These are phyloP conservation scores for Conomelus anceps DNA, from an alignment of 2,888 invertebrate species.

Conservation along the genomic window DNA sequence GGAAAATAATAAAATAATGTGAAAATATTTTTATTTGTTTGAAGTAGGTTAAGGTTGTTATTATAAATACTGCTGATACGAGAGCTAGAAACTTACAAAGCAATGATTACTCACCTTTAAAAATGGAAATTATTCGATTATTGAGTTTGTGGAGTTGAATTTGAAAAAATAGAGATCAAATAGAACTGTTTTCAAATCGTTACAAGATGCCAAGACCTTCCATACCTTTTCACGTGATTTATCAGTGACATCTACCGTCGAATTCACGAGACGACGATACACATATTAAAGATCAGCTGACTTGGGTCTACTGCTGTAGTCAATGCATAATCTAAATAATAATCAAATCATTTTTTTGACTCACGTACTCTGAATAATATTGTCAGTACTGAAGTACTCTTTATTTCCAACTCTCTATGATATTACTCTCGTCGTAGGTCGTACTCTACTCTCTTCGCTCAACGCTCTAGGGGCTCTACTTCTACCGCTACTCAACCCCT, in stretches of 20 bases:
- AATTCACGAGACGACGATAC: conserved; percentile 9
- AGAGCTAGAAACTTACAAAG: neutral
- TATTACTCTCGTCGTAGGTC: too few relatives aligned
- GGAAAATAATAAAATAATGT: neutral
- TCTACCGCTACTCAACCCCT: too few relatives aligned
- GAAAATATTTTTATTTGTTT: neutral
- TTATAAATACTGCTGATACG: neutral
- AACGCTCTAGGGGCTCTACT: too few relatives aligned
- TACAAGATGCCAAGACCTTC: conserved; percentile 25
- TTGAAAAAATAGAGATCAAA: neutral
- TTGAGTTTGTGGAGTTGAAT: neutral
- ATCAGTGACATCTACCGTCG: conserved; percentile 30
- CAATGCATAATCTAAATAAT: too few relatives aligned
- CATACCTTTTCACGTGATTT: conserved; percentile 36
- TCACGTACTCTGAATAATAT: neutral
- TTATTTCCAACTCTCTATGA: too few relatives aligned
- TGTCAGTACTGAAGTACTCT: too few relatives aligned
- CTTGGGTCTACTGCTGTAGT: neutral
- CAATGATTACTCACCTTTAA: neutral
- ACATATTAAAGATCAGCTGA: conserved; percentile 31
- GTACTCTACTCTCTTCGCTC: too few relatives aligned
- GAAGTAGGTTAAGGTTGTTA: conserved; percentile 26
- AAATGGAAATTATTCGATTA: neutral
- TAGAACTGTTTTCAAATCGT: neutral
- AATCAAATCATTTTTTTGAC: neutral